phyloP scores from a whole-genome alignment of 2,113 vertebrate genomes.

The Tetrao urogallus region DNA sequence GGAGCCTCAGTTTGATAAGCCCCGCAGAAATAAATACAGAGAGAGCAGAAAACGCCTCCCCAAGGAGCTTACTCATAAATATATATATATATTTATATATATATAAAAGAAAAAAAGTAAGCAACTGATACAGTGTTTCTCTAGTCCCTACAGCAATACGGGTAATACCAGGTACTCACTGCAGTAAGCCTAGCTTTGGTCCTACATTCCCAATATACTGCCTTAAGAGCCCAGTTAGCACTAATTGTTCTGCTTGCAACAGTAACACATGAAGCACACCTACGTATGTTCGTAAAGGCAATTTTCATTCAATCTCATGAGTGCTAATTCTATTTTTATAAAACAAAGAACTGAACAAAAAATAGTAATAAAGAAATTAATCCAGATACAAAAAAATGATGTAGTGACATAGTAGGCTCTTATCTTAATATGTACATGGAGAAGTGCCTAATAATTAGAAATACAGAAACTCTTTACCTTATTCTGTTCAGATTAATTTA shows the following conservation, averaged over 20 bases:
- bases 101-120: no score
- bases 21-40: no score
- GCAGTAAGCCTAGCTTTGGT: no score
- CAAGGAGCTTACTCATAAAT: no score
- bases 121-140: no score
- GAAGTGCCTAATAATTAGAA: neutral
- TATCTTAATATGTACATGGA: neutral
- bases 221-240: neutral
- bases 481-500: neutral
- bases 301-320: neutral
- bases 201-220: neutral
- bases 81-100: no score
- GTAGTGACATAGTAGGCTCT: neutral
- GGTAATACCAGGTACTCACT: no score
- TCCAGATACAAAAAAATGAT: rapidly evolving
- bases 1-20: no score
- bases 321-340: neutral
- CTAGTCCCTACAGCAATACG: no score
- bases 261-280: neutral
- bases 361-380: neutral
- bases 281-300: neutral
- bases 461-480: neutral
- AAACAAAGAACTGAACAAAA: neutral
- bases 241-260: neutral
- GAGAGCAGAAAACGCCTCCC: no score